Base-by-base conservation (phyloP, 1,140 invertebrate species). In the Ips nitidus region DNA sequence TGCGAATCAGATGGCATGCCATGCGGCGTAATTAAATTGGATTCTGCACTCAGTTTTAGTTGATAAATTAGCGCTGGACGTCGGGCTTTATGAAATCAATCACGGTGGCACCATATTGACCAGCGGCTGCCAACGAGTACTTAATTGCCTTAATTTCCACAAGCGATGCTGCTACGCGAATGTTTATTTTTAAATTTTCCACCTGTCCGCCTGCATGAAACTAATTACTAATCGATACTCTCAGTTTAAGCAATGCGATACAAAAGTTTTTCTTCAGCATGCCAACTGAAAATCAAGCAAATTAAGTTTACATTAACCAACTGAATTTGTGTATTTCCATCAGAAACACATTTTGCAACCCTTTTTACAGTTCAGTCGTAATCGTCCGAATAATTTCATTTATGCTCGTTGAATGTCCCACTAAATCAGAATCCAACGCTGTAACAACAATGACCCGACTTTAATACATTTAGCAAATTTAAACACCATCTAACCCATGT, bases 71-170 rank as follows among this genome's bases (percentile, higher is more conserved):
- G 69, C 55, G 56, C 55, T 41, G 69, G 69, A 64, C 58, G 63
- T 70, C 61, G 58, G 50, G 68, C 69, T 73, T 73, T 69, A 71
- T 73, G 72, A 73, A 73, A 73, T 73, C 72, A 73, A 73, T 73
- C 72, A 73, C 69, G 45, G 64, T 64, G 66, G 72, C 72, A 71
- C 72, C 72, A 73, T 71, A 73, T 73, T 73, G 72, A 66, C 70
- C 72, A 66, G 67, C 72, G 60, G 70, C 65, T 69, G 69, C 70
- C 72, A 71, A 73, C 72, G 60, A 73, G 58, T 71, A 70, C 72
- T 70, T 73, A 73, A 73, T 73, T 73, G 72, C 72, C 69, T 73
- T 69, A 69, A 73, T 73, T 73, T 71, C 69, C 69, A 73, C 69
- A 64, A 71, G 66, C 72, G 72, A 66, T 63, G 69, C 67, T 62